Conservation (phyloP, 2,113 vertebrate genomes). For the Eretmochelys imbricata region DNA sequence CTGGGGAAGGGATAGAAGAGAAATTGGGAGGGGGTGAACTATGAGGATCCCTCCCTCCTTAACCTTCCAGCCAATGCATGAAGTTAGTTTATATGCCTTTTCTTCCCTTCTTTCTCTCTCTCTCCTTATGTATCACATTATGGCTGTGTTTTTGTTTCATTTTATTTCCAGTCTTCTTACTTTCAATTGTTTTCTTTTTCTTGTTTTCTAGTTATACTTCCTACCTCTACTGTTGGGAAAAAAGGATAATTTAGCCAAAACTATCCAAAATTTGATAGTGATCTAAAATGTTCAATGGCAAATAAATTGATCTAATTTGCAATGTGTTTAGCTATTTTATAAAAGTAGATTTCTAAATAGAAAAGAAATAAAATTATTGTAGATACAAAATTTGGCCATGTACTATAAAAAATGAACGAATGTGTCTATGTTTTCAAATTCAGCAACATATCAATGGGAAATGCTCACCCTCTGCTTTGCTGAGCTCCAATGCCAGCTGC, state of each 20-base stretch:
- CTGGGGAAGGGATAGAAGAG: not conserved
- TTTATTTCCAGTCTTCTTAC: not conserved
- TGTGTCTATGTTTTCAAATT: not conserved
- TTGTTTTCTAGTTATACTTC: not conserved
- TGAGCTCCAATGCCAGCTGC: constrained; percentile 92
- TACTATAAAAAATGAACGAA: not conserved
- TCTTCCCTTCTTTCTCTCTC: not conserved
- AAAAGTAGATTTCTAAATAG: not conserved
- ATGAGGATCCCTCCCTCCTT: not conserved
- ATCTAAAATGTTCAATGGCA: not conserved
- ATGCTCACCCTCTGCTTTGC: constrained; percentile 89
- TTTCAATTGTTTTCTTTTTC: not conserved
- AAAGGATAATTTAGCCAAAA: not conserved
- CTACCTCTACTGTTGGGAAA: not conserved
- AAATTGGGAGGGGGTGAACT: not conserved
- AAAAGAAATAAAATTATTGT: not conserved
- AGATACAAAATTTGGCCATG: not conserved
- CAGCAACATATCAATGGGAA: not conserved
- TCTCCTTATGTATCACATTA: not conserved
- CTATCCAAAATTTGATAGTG: not conserved
- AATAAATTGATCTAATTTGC: not conserved
- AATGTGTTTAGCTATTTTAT: not conserved
- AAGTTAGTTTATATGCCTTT: not conserved
- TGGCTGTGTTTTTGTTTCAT: not conserved
- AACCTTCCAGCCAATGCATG: not conserved